Percentiles rank a stretch among this genome's conserved stretches.
phyloP scores from a whole-genome alignment of 2,888 invertebrate genomes.

The Drosophila engyochracea region DNA sequence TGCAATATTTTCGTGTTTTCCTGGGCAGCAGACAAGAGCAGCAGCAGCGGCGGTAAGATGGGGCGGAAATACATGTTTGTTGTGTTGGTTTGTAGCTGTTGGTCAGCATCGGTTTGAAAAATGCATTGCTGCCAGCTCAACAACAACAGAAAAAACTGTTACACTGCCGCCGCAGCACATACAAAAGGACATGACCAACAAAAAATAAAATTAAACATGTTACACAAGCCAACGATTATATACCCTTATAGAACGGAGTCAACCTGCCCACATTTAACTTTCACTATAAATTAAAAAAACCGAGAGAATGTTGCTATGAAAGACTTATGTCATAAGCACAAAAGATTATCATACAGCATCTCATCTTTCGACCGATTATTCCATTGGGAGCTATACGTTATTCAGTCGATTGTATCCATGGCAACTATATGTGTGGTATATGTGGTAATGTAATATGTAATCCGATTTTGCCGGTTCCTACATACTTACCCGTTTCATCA shows the following conservation, averaged over 20 bases:
- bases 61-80: not conserved
- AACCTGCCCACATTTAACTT: not conserved
- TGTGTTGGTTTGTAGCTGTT: slow-evolving; percentile 15
- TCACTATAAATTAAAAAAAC: not conserved
- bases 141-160: slow-evolving; percentile 14
- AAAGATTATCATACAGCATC: not conserved
- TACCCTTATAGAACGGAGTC: not conserved
- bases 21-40: slow-evolving; percentile 1
- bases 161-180: slow-evolving; percentile 28
- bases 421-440: no score
- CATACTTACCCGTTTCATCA: no score
- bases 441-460: no score
- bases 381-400: not conserved
- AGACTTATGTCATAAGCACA: not conserved
- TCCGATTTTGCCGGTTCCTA: no score
- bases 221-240: not conserved
- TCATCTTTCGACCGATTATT: not conserved
- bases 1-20: slow-evolving; percentile 51
- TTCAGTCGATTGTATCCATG: not conserved
- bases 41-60: not conserved
- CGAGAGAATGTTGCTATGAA: not conserved
- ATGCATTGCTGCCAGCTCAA: slow-evolving; percentile 38
- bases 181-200: slow-evolving; percentile 31
- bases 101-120: slow-evolving; percentile 36
- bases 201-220: not conserved